A percentile compares a stretch with the other conserved stretches of the same genome.
phyloP scores from a whole-genome alignment of 2,888 invertebrate genomes.

The Physocephala rufipes region DNA sequence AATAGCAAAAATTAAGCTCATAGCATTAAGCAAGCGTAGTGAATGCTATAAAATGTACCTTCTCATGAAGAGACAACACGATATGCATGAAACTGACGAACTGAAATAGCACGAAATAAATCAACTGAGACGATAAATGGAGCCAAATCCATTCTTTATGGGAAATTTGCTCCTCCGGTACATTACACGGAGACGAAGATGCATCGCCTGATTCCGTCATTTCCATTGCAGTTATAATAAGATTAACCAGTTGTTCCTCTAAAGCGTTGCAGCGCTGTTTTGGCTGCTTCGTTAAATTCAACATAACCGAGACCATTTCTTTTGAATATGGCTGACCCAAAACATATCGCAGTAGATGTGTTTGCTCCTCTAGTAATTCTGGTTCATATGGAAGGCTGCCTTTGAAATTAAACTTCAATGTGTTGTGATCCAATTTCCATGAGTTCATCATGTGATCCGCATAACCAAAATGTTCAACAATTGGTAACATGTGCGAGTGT shows the following conservation, averaged over 20 bases:
- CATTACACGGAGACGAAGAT: constrained; percentile 63
- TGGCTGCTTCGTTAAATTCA: constrained; percentile 91
- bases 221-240: constrained; percentile 92
- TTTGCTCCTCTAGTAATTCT: constrained; percentile 88
- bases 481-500: constrained; percentile 89
- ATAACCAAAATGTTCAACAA: constrained; percentile 92
- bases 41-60: constrained; percentile 66
- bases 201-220: constrained; percentile 77
- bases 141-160: constrained; percentile 85
- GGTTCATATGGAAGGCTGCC: constrained; percentile 88
- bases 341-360: constrained; percentile 85
- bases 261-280: constrained; percentile 88
- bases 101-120: constrained; percentile 93
- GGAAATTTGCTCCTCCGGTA: constrained; percentile 65
- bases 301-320: constrained; percentile 95
- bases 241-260: constrained; percentile 91
- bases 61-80: constrained; percentile 87
- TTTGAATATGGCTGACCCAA: constrained; percentile 94
- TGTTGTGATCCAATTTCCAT: constrained; percentile 90
- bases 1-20: constrained; percentile 42
- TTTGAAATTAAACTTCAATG: constrained; percentile 73
- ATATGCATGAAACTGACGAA: constrained; percentile 94
- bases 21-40: neutral
- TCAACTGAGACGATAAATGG: constrained; percentile 91
- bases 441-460: constrained; percentile 90